These are phyloP conservation scores for Gymnoscopelus microlampas DNA, from an alignment of 2,797 vertebrate genomes.

Conservation along the genomic window DNA sequence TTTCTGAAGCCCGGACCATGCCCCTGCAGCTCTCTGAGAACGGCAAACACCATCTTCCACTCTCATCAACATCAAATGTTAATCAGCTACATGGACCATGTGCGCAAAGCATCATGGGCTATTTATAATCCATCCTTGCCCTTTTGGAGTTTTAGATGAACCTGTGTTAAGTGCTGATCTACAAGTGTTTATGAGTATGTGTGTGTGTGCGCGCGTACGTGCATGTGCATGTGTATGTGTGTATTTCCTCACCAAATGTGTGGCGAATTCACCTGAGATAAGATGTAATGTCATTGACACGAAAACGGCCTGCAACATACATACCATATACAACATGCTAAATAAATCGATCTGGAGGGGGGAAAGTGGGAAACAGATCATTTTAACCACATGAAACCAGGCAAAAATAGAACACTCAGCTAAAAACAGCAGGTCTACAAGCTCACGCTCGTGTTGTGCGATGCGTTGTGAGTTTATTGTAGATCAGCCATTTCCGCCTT, in stretches of 20 bases:
- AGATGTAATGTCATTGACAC: neutral
- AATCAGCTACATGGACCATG: constrained; percentile 37
- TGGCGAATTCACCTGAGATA: too few species aligned
- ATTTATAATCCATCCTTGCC: neutral
- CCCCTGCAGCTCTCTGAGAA: constrained; percentile 32
- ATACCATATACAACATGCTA: neutral
- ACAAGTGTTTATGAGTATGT: neutral
- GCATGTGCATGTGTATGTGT: neutral
- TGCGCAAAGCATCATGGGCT: too few species aligned
- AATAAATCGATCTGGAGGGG: neutral
- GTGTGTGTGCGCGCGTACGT: neutral
- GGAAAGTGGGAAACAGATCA: neutral
- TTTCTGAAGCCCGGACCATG: constrained; percentile 26
- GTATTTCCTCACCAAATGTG: too few species aligned
- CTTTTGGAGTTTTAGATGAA: neutral
- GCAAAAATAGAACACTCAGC: neutral
- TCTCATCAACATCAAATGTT: constrained; percentile 56
- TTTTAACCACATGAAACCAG: neutral
- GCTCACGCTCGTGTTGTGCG: too few species aligned
- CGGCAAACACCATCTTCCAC: constrained; percentile 44
- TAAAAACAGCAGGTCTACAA: neutral
- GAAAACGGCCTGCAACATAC: neutral
- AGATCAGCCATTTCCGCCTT: too few species aligned
- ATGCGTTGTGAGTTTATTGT: too few species aligned
- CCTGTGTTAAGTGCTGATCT: neutral